Evolutionary conservation across 2,888 invertebrate genomes (phyloP), one percentile per base, ranked within the genome.

Genomic region (Holacanthella duospinosa): DNA sequence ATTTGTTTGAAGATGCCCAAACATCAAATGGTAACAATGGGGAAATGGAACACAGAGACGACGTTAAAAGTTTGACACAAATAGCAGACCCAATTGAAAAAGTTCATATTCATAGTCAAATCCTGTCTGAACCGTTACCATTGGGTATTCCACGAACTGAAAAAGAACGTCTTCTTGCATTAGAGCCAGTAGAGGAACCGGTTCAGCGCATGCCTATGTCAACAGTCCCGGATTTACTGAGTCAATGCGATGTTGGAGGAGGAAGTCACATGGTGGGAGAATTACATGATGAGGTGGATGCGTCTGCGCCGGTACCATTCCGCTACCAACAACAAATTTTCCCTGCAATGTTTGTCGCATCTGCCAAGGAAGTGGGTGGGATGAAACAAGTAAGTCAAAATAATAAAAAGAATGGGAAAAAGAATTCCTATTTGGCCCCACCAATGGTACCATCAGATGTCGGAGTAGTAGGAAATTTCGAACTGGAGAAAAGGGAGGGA

Each of bases 171-270:
- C 48, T 48, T n/a, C 4, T 48, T 9, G 48, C 48, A 4, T 21
- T 48, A 21, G 48, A 48, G n/a, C 48, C 48, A 21, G 4, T 21
- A 21, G 48, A 48, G 4, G 48, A 48, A 21, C 48, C 48, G 4
- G 6, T 48, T 9, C 36, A 36, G 36, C 48, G 48, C 21, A 48
- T 48, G 48, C 48, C 48, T 21, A 24, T 72, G 58, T 70, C 71
- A 53, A 70, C 71, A 70, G 71, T 72, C 24, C 72, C 72, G 21
- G 72, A 72, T 58, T 67, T 72, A 48, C 63, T 72, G 59, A 71
- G 70, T 61, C 71, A 71, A 44, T 72, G 72, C 61, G 71, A 71
- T 3, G 24, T 6, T 9, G 29, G 28, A n/a, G 16, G 36, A 9
- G 36, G 36, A 36, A 6, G 16, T 36, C 16, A 6, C 9, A 36